Conservation (phyloP, 1,140 invertebrate genomes). For the Achatina immaculata region DNA sequence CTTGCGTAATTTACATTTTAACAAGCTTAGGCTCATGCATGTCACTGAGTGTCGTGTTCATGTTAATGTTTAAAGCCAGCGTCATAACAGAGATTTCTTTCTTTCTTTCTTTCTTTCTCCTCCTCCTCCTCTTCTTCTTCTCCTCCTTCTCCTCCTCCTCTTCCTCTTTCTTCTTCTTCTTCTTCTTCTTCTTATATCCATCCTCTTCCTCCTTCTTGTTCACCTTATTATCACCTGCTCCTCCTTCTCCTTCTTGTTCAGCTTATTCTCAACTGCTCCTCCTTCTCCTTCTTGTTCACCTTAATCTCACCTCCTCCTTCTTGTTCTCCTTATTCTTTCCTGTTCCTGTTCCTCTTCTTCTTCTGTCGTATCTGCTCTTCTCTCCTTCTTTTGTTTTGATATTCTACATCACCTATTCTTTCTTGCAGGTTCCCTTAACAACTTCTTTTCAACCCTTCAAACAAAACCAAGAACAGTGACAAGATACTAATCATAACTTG, state of each 20-base stretch:
- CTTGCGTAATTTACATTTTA: too few relatives aligned
- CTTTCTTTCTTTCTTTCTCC: constrained; percentile 4
- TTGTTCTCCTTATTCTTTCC: too few relatives aligned
- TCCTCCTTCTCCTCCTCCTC: neutral
- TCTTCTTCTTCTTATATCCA: neutral
- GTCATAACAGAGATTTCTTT: neutral
- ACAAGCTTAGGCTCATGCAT: too few relatives aligned
- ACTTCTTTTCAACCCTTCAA: too few relatives aligned
- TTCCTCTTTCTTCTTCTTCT: neutral
- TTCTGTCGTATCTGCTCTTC: neutral
- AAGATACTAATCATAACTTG: too few relatives aligned
- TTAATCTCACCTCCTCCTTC: too few relatives aligned
- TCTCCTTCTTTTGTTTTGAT: too few relatives aligned
- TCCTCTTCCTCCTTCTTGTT: neutral
- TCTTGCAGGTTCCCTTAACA: too few relatives aligned
- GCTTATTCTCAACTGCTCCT: neutral
- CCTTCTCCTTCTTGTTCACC: too few relatives aligned
- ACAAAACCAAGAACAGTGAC: too few relatives aligned
- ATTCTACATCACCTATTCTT: too few relatives aligned
- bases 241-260: neutral
- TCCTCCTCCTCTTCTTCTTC: neutral
- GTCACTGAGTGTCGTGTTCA: too few relatives aligned
- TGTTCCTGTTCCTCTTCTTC: constrained; percentile 1
- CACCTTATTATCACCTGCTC: neutral
- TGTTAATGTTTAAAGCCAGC: neutral